A percentile compares a stretch with the other conserved stretches of the same genome.
Conservation (phyloP, 1,140 invertebrate species). For the Sarcophaga peregrina region DNA sequence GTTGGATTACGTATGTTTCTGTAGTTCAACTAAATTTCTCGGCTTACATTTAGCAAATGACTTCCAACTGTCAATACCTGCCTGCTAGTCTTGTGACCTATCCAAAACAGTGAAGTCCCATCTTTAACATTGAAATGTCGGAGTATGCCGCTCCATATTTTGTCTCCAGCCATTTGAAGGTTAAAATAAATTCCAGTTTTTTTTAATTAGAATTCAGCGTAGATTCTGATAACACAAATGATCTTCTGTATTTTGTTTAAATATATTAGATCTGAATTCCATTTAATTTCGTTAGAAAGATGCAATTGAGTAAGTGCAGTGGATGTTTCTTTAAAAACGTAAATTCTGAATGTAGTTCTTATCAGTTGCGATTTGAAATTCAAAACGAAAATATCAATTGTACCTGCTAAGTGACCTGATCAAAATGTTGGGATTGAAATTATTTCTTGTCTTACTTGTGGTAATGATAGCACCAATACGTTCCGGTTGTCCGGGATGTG, state of each 20-base stretch:
- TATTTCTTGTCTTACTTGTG: background rate
- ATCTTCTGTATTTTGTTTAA: background rate
- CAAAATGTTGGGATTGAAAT: too few relatives aligned
- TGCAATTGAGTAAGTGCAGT: background rate
- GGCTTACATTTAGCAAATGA: too few relatives aligned
- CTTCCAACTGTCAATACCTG: too few relatives aligned
- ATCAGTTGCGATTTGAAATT: background rate
- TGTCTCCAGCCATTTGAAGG: too few relatives aligned
- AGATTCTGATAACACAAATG: background rate
- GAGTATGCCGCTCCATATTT: too few relatives aligned
- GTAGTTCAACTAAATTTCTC: too few relatives aligned
- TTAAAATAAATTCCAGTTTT: too few relatives aligned
- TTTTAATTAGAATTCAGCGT: too few relatives aligned
- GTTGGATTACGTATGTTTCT: too few relatives aligned
- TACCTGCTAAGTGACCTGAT: background rate
- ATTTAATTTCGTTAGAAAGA: background rate
- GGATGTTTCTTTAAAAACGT: constrained; percentile 5
- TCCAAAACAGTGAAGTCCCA: too few relatives aligned
- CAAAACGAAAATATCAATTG: constrained; percentile 15
- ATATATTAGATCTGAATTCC: background rate
- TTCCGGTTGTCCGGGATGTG: constrained; percentile 28
- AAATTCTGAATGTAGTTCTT: background rate
- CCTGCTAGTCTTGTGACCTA: too few relatives aligned
- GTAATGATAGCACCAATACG: background rate
- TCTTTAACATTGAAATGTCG: too few relatives aligned